A percentile compares a stretch with the other conserved stretches of the same genome.
These are phyloP conservation scores for Hestina assimilis DNA, from an alignment of 1,140 invertebrate genomes.

Conservation along the genomic window DNA sequence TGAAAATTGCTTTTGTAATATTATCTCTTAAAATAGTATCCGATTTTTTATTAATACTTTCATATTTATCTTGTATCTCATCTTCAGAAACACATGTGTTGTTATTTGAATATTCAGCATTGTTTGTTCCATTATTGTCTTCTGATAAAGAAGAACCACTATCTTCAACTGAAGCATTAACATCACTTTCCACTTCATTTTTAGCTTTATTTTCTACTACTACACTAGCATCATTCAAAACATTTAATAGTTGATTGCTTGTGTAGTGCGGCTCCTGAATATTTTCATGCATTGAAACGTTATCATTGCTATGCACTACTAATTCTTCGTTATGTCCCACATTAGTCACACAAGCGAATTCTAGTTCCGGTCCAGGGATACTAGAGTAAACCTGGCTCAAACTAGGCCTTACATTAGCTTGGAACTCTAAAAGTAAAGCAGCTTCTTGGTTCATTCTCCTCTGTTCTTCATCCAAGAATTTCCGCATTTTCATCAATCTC, in stretches of 20 bases:
- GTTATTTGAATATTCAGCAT: neutral
- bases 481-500: conserved; percentile 81
- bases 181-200: neutral
- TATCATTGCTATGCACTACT: conserved; percentile 24
- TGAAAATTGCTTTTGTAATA: neutral
- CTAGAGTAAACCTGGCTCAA: conserved; percentile 71
- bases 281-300: conserved; percentile 3
- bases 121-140: neutral
- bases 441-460: conserved; percentile 77
- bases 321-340: conserved; percentile 31
- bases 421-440: conserved; percentile 69
- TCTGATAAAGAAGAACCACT: neutral
- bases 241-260: conserved; percentile 29
- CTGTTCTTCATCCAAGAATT: conserved; percentile 80
- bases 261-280: conserved; percentile 17
- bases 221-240: conserved; percentile 25
- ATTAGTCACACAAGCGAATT: conserved; percentile 63
- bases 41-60: neutral
- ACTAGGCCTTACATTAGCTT: conserved; percentile 70
- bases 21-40: neutral
- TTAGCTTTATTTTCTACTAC: conserved; percentile 3
- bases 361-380: conserved; percentile 70
- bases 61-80: neutral
- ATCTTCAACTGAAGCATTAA: neutral
- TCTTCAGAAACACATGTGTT: neutral